phyloP scores from a whole-genome alignment of 2,888 invertebrate species.

The Trissolcus japonicus region DNA sequence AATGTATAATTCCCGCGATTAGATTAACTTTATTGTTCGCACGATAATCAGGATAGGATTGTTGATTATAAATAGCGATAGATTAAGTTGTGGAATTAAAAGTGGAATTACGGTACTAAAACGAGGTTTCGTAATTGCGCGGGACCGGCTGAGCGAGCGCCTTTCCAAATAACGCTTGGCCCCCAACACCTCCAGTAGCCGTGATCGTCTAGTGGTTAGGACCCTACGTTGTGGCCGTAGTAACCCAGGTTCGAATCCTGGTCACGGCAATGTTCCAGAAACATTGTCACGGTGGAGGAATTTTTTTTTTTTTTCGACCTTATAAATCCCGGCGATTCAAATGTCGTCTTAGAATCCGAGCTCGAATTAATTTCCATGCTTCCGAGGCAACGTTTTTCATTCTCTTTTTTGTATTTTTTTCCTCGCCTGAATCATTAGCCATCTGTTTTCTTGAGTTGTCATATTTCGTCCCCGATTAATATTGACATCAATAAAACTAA shows the following conservation, averaged over 20 bases:
- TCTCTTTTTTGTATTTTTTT: too few relatives aligned
- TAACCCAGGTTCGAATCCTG: slow-evolving; percentile 77
- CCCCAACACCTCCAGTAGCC: slow-evolving; percentile 57
- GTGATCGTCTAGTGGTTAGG: slow-evolving; percentile 68
- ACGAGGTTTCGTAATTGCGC: neutral
- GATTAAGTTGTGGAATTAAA: neutral
- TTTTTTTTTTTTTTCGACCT: slow-evolving; percentile 13
- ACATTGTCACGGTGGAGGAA: slow-evolving; percentile 21
- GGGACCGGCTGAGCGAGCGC: neutral
- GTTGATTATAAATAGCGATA: neutral
- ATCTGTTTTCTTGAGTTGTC: too few relatives aligned
- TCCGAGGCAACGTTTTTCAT: too few relatives aligned
- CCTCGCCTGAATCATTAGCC: too few relatives aligned
- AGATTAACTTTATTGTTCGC: neutral
- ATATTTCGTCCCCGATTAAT: too few relatives aligned
- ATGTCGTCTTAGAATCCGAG: too few relatives aligned
- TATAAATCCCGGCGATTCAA: neutral
- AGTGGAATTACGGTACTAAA: neutral
- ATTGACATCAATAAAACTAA: too few relatives aligned
- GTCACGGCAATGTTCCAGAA: slow-evolving; percentile 73
- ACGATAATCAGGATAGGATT: too few relatives aligned
- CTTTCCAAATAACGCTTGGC: too few relatives aligned
- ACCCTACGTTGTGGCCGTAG: slow-evolving; percentile 77
- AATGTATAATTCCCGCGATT: too few relatives aligned
- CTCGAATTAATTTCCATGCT: too few relatives aligned